Conservation (phyloP, 2,888 invertebrate species). For the Leuctra nigra region DNA sequence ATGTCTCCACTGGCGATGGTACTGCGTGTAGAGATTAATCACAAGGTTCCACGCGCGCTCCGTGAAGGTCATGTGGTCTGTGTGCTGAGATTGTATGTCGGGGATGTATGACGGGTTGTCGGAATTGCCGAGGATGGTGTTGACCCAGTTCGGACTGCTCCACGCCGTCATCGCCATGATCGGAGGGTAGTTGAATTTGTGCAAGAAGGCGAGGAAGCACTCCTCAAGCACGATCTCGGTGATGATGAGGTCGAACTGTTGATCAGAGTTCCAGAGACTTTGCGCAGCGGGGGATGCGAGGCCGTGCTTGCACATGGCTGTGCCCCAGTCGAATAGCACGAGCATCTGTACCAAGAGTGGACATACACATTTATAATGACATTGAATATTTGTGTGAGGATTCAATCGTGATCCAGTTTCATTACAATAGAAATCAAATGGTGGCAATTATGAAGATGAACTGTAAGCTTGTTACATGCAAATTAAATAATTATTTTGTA, state of each 20-base stretch:
- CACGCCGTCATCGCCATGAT: slow-evolving; percentile 26
- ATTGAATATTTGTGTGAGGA: no score
- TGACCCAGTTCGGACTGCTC: slow-evolving; percentile 21
- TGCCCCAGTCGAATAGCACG: not conserved
- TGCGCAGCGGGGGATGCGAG: slow-evolving; percentile 11
- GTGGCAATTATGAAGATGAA: no score
- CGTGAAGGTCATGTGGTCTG: slow-evolving; percentile 25
- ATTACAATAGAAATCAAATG: no score
- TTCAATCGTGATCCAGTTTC: no score
- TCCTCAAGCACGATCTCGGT: slow-evolving; percentile 19
- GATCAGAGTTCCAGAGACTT: slow-evolving; percentile 1
- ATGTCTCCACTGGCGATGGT: not conserved
- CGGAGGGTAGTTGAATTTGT: slow-evolving; percentile 21
- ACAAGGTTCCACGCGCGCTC: slow-evolving; percentile 24
- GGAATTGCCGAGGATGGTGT: slow-evolving; percentile 21
- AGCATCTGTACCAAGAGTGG: no score
- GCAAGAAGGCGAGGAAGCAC: slow-evolving; percentile 22
- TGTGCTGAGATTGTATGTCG: slow-evolving; percentile 10
- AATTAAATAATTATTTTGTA: no score
- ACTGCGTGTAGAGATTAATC: slow-evolving; percentile 1
- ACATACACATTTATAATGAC: no score
- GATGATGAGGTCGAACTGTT: slow-evolving; percentile 24
- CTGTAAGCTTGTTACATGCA: no score
- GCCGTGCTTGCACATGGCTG: slow-evolving; percentile 5
- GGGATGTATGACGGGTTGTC: slow-evolving; percentile 22